Conservation (phyloP, 2,888 invertebrate genomes). For the Laspeyria flexula region DNA sequence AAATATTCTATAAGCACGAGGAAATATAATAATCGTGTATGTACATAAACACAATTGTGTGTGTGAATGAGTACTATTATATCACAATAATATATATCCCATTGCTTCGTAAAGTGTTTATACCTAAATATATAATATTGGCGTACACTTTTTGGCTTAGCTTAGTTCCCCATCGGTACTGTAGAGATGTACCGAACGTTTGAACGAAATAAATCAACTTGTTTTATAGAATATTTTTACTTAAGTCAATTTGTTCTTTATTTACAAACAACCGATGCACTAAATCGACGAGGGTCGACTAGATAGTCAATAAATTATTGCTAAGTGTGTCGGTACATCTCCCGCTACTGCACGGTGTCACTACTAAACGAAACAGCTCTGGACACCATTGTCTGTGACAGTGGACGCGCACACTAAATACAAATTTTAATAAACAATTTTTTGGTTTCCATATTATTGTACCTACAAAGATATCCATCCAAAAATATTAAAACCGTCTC, state of each 20-base stretch:
- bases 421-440: conserved; percentile 68
- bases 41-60: conserved; percentile 66
- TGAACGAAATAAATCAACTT: conserved; percentile 12
- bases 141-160: conserved; percentile 80
- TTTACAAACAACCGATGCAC: conserved; percentile 28
- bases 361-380: no score
- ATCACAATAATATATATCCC: conserved; percentile 73
- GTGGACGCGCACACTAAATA: conserved; percentile 54
- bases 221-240: background rate
- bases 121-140: conserved; percentile 61
- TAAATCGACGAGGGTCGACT: conserved; percentile 13
- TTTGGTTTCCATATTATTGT: conserved; percentile 77
- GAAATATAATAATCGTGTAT: conserved; percentile 72
- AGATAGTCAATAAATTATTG: conserved; percentile 15
- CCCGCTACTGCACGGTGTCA: no score
- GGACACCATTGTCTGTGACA: conserved; percentile 16
- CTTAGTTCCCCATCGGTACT: conserved; percentile 60
- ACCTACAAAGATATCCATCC: conserved; percentile 69
- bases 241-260: conserved; percentile 24
- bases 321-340: conserved; percentile 35
- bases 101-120: conserved; percentile 55
- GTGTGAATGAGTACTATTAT: conserved; percentile 52
- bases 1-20: conserved; percentile 79
- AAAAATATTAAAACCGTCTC: conserved; percentile 61
- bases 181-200: conserved; percentile 33